phyloP scores from a whole-genome alignment of 2,113 vertebrate species.

The Hemibagrus wyckioides region DNA sequence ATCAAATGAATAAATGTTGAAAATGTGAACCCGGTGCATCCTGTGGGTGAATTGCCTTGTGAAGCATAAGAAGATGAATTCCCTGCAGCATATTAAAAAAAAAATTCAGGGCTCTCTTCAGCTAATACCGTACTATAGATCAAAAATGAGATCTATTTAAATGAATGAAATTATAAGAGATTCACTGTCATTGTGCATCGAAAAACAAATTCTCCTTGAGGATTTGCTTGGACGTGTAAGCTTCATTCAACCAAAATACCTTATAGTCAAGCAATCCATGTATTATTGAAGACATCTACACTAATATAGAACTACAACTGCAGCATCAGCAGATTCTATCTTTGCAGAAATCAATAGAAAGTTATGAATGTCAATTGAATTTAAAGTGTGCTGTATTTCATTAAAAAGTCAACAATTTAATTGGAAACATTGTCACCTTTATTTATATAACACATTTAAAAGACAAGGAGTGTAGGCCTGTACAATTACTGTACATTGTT shows the following conservation, averaged over 20 bases:
- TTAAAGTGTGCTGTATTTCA: not conserved
- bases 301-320: slow-evolving; percentile 45
- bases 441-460: slow-evolving; percentile 8
- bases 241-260: slow-evolving; percentile 48
- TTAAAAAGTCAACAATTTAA: slow-evolving; percentile 23
- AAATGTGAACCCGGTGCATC: not conserved
- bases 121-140: slow-evolving; percentile 5
- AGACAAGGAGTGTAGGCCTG: not conserved
- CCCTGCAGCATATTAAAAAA: slow-evolving; percentile 18
- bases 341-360: slow-evolving; percentile 18
- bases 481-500: not conserved
- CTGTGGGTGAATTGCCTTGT: slow-evolving; percentile 13
- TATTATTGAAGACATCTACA: slow-evolving; percentile 47
- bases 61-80: slow-evolving; percentile 28
- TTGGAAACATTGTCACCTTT: not conserved
- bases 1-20: slow-evolving; percentile 18
- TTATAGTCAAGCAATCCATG: slow-evolving; percentile 41
- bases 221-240: slow-evolving; percentile 5
- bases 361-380: not conserved
- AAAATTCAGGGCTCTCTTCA: not conserved
- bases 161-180: not conserved
- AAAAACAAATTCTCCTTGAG: slow-evolving; percentile 28
- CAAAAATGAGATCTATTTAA: slow-evolving; percentile 7
- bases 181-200: slow-evolving; percentile 1
- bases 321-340: slow-evolving; percentile 38